Evolutionary conservation across 2,888 invertebrate species (phyloP).

Genomic region (Erebia aethiops): DNA sequence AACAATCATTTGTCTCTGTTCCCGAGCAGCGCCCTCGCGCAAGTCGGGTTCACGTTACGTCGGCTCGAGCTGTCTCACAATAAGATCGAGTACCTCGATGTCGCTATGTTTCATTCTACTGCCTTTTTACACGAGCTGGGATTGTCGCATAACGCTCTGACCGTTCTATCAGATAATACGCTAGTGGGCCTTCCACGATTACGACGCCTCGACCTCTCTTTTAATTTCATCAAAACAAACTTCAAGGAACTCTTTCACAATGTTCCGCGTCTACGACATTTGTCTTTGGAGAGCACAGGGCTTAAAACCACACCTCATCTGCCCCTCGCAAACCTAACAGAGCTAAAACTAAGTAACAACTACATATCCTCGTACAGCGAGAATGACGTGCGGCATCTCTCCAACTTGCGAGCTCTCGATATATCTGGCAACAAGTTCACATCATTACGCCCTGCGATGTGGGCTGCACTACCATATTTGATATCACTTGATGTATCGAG

Average conservation of each 20-base stretch:
- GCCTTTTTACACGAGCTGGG: slow-evolving; percentile 30
- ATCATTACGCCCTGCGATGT: not conserved
- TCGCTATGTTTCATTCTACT: slow-evolving; percentile 87
- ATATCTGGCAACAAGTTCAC: not conserved
- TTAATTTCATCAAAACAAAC: not conserved
- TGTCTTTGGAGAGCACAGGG: not conserved
- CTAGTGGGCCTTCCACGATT: not conserved
- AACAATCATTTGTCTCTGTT: slow-evolving; percentile 87
- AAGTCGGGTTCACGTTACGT: slow-evolving; percentile 88
- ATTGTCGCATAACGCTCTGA: not conserved
- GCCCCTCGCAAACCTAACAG: not conserved
- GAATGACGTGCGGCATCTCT: not conserved
- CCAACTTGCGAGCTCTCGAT: not conserved
- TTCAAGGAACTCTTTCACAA: not conserved
- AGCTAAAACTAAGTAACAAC: not conserved
- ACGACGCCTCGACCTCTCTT: not conserved
- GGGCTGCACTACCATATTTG: not conserved
- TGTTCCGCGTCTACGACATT: not conserved
- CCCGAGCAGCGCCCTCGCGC: slow-evolving; percentile 87
- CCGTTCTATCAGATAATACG: not conserved
- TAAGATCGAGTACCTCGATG: slow-evolving; percentile 90
- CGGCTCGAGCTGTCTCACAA: slow-evolving; percentile 89
- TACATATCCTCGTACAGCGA: not conserved
- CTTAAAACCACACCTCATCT: not conserved
- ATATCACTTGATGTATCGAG: not conserved